Evolutionary conservation across 2,113 vertebrate genomes (phyloP), one percentile per base, ranked within the genome.

Genomic region (Tenrec ecaudatus): DNA sequence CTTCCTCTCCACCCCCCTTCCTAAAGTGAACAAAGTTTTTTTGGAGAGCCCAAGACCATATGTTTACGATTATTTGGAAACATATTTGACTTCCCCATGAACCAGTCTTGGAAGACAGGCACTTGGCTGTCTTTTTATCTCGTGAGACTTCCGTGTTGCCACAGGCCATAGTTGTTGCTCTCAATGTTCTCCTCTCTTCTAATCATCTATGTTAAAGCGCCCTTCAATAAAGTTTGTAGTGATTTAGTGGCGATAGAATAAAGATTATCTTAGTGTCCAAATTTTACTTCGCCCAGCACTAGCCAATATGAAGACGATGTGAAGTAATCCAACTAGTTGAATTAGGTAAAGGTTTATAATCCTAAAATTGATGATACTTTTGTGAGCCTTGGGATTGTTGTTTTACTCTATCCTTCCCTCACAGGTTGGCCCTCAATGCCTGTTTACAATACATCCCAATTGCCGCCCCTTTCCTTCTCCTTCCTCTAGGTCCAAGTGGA

Each of bases 261-360:
- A 47, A 6, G 43, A 47, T 47, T 47, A 47, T 47, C 10, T 47
- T 47, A 47, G 43, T 10, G 43, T 47, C 43, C 43, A 47, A 47
- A 47, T 47, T 47, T 47, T 47, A 47, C 43, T 47, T 47, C 43
- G 43, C 43, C 43, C 58, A 60, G 20, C 1, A 40, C 5, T 80
- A 90, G 58, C 64, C 29, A 92, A 73, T 53, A 93, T 38, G 57
- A 93, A 93, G 31, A 85, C 16, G 80, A 1, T 57, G 22, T 16
- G 40, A 90, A 86, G 4, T 31, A 47, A 71, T 25, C 14, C 3
- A 90, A 79, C 82, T 82, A 79, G 43, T 38, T 87, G 36, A 77
- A 19, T 64, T 2, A 86, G 71, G 43, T 57, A 69, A 62, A 88
- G 9, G 20, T 84, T 91, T 87, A 73, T 84, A 76, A 76, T 36